Base-by-base conservation (phyloP, 1,140 invertebrate species). In the Macrostomum lignano region DNA sequence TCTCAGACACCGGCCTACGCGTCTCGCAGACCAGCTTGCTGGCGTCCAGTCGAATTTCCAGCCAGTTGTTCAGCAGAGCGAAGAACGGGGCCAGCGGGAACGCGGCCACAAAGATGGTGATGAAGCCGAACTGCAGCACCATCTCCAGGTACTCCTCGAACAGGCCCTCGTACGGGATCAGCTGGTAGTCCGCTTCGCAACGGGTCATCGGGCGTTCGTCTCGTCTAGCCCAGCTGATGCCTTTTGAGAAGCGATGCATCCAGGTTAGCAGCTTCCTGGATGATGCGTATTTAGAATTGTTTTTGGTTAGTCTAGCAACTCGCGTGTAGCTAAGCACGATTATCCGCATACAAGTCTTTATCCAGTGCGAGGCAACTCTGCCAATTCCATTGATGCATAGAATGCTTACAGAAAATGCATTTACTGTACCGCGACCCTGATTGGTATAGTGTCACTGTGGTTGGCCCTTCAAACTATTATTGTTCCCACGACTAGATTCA, bases 111-210 rank as follows among this genome's bases (percentile, higher is more conserved):
- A 78, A 78, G 21, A 78, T 66, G 10, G 74, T 77, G 23, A 75
- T 71, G 46, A 78, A 79, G 0, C 75, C 74, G 52, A 73, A 77
- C 57, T 79, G 75, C 2, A 78, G 54, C 25, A 76, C 73, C 78
- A 93, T 91, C 67, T 93, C 84, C 31, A 94, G 61, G 58, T 93
- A 93, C 60, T 94, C 86, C 3, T 76, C 74, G 57, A 93, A 93
- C 9, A 93, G 61, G 43, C 78, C 76, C 51, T 76, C 68, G 29
- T 77, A 67, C 14, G 74, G 75, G 64, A 79, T 86, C 22, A 94
- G 60, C 48, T 76, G 73, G 45, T 74, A 86, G 52, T 96, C 86
- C 43, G 73, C 71, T 39, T 81, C 68, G 75, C 78, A 93, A 34
- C 76, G 71, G 17, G 66, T 60, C 39, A 48, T 46, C 5, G 42